Evolutionary conservation across 35 echinoderm and acorn worm genomes (phyloP).

Genomic region (Ptychodera flava): DNA sequence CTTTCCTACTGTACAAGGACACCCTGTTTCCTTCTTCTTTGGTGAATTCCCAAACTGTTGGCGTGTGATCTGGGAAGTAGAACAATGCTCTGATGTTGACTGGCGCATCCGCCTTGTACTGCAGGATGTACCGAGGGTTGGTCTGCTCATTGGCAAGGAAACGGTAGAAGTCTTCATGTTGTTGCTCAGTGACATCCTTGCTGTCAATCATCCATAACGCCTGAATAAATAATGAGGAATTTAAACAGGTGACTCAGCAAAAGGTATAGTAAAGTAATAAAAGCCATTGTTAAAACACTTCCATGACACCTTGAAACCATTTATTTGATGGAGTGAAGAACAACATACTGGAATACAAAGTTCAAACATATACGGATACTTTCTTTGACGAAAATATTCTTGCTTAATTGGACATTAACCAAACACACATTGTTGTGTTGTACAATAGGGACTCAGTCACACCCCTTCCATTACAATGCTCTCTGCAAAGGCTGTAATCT

Average conservation of each 20-base stretch:
- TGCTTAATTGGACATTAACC: too few species aligned
- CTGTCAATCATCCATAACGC: slow-evolving; percentile 76
- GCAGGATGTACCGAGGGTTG: slow-evolving; percentile 73
- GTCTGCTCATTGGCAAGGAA: slow-evolving; percentile 82
- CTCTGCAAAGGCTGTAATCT: too few species aligned
- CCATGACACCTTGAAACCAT: too few species aligned
- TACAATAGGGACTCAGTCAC: too few species aligned
- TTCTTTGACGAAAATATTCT: too few species aligned
- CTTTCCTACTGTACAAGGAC: slow-evolving; percentile 77
- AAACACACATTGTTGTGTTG: too few species aligned
- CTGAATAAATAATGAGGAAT: slow-evolving; percentile 15
- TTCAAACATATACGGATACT: too few species aligned
- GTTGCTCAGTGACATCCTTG: slow-evolving; percentile 53
- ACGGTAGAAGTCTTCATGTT: slow-evolving; percentile 80
- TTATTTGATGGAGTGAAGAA: too few species aligned
- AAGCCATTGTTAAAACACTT: too few species aligned
- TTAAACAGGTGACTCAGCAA: not conserved
- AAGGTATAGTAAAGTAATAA: too few species aligned
- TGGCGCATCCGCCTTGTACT: slow-evolving; percentile 87
- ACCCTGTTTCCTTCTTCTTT: slow-evolving; percentile 72
- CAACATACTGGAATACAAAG: too few species aligned
- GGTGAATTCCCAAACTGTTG: slow-evolving; percentile 85
- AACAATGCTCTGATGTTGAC: slow-evolving; percentile 84
- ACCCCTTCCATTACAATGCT: too few species aligned
- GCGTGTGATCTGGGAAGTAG: slow-evolving; percentile 68